Evolutionary conservation across 1,140 invertebrate genomes (phyloP), one percentile per base, ranked within the genome.

Genomic region (Whitmania pigra): DNA sequence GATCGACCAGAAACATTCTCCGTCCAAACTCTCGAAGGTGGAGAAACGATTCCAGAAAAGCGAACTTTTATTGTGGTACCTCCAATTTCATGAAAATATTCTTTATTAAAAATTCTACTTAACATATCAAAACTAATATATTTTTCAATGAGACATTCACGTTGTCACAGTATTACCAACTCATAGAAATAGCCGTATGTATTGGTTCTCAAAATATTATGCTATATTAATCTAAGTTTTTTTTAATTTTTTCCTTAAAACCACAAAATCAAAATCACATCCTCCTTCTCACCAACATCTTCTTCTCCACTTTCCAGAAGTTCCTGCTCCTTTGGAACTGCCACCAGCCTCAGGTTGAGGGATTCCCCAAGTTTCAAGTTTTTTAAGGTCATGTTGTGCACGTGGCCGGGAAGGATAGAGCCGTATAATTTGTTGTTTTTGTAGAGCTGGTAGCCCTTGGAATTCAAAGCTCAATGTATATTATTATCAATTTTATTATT

Each of bases 1-100:
- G 80, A 81, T 74, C 81, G 80, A 55, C 81, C 82, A 22, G 81
- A 82, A 13, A 81, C 79, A 36, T 79, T 75, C 71, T 82, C 81
- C 75, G 77, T 78, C 79, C 80, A 79, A 20, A 83, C 80, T 73
- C 80, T 79, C 11, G 78, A 73, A 31, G 81, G 81, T 15, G 80
- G 75, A 63, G 76, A 75, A 7, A 82, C 80, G 6, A 83, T 74
- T 18, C 81, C 81, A 15, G 81, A 81, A 74, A 80, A 83, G 73
- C 79, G 78, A 13, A 83, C 76, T n/a, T 76, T 73, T 69, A 83
- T 72, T 69, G 79, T 78, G 22, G 79, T 77, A 13, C 82, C 81
- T 4, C 79, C 79, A 67, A 79, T 78, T 73, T 80, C 5, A 17
- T 0, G 9, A 49, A 17, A 17, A 49, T 17, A 49, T 11, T 15